Conservation (phyloP, 1,140 invertebrate genomes). For the Calephelis nemesis region DNA sequence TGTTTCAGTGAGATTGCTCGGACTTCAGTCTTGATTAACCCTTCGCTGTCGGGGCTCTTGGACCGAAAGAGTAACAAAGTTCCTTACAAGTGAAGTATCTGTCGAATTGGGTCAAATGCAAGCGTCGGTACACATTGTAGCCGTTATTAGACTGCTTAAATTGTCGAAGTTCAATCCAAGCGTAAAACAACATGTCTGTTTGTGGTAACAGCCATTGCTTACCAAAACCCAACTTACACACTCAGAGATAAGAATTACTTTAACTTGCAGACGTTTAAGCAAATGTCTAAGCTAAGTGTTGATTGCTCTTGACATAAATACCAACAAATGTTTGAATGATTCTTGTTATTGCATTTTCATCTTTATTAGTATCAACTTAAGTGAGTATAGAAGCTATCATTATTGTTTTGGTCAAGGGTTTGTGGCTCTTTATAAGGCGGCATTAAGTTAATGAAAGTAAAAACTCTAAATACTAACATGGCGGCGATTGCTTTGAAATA, state of each 20-base stretch:
- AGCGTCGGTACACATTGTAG: conserved; percentile 24
- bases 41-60: too few relatives aligned
- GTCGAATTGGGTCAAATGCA: conserved; percentile 20
- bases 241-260: background rate
- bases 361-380: background rate
- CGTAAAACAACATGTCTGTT: conserved; percentile 30
- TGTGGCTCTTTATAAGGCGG: conserved; percentile 24
- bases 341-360: conserved; percentile 17
- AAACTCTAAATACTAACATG: conserved; percentile 4
- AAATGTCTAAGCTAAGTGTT: conserved; percentile 30
- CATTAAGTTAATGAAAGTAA: conserved; percentile 19
- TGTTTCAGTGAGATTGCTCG: too few relatives aligned
- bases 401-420: conserved; percentile 25
- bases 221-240: conserved; percentile 14
- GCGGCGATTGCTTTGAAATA: conserved; percentile 5
- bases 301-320: conserved; percentile 31
- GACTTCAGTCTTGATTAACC: too few relatives aligned
- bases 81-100: conserved; percentile 6
- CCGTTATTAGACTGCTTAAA: conserved; percentile 26
- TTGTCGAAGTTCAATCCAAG: conserved; percentile 28
- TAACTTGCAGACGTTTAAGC: conserved; percentile 14
- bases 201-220: conserved; percentile 12
- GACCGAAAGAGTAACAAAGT: too few relatives aligned
- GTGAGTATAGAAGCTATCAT: background rate
- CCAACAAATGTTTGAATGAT: conserved; percentile 18